Conservation (phyloP, 2,888 invertebrate genomes). For the Catonia carolina region DNA sequence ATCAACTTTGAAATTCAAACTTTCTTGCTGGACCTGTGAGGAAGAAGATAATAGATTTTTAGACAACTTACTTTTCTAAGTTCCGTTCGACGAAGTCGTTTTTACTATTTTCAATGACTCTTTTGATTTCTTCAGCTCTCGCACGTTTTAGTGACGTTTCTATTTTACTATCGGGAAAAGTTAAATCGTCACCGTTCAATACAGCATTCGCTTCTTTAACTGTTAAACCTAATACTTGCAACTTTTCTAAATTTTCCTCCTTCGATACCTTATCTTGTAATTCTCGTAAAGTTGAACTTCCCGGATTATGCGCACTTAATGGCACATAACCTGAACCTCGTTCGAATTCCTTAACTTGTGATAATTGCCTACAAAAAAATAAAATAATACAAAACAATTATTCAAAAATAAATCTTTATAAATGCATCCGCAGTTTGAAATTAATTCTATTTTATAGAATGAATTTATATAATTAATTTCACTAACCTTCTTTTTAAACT, state of each 20-base stretch:
- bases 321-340: slow-evolving; percentile 16
- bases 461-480: too few relatives aligned
- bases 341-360: slow-evolving; percentile 31
- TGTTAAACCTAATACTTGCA: slow-evolving; percentile 2
- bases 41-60: too few relatives aligned
- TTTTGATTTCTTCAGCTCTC: not conserved
- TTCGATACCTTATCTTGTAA: slow-evolving; percentile 5
- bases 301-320: slow-evolving; percentile 6
- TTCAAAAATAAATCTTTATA: too few relatives aligned
- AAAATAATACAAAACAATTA: not conserved
- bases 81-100: not conserved
- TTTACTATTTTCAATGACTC: not conserved
- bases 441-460: too few relatives aligned
- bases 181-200: not conserved
- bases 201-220: not conserved
- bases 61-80: too few relatives aligned
- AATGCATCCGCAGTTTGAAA: too few relatives aligned
- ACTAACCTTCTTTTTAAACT: too few relatives aligned
- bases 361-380: slow-evolving; percentile 31
- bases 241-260: slow-evolving; percentile 14
- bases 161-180: not conserved
- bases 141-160: not conserved
- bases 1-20: too few relatives aligned
- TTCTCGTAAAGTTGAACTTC: slow-evolving; percentile 14
- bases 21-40: too few relatives aligned